Evolutionary conservation across 64 coral and sea anemone genomes (phyloP).

Genomic region (Porites australiensis): DNA sequence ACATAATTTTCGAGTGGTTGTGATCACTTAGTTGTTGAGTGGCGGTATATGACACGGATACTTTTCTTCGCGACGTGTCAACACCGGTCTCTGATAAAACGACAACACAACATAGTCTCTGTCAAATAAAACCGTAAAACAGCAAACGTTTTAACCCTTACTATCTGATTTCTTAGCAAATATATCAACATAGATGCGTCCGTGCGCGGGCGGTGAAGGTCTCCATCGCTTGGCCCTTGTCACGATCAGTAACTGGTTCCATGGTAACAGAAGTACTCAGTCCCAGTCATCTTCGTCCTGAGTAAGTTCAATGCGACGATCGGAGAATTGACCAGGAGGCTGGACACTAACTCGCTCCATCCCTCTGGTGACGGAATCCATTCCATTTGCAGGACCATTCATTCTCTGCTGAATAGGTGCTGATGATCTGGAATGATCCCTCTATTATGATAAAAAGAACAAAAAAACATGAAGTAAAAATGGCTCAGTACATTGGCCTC

Average conservation of each 20-base stretch:
- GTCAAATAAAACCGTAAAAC: background rate
- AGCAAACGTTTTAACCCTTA: background rate
- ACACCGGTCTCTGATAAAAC: background rate
- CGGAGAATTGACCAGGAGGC: background rate
- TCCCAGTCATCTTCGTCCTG: slow-evolving; percentile 15
- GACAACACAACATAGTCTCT: background rate
- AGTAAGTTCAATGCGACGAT: background rate
- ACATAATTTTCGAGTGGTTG: too few relatives aligned
- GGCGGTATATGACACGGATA: too few relatives aligned
- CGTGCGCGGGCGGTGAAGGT: too few relatives aligned
- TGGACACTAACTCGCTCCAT: slow-evolving; percentile 19
- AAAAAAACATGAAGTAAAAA: background rate
- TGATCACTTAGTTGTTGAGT: too few relatives aligned
- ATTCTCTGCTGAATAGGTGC: background rate
- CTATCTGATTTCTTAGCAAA: too few relatives aligned
- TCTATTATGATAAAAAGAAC: background rate
- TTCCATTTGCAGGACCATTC: background rate
- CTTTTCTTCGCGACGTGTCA: too few relatives aligned
- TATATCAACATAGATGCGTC: too few relatives aligned
- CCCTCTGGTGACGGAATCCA: background rate
- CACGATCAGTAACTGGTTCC: background rate
- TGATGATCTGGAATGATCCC: background rate
- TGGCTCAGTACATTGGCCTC: background rate
- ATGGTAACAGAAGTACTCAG: background rate
- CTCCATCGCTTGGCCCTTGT: background rate